These are phyloP conservation scores for Natrix natrix DNA, from an alignment of 2,797 vertebrate genomes.

Conservation along the genomic window DNA sequence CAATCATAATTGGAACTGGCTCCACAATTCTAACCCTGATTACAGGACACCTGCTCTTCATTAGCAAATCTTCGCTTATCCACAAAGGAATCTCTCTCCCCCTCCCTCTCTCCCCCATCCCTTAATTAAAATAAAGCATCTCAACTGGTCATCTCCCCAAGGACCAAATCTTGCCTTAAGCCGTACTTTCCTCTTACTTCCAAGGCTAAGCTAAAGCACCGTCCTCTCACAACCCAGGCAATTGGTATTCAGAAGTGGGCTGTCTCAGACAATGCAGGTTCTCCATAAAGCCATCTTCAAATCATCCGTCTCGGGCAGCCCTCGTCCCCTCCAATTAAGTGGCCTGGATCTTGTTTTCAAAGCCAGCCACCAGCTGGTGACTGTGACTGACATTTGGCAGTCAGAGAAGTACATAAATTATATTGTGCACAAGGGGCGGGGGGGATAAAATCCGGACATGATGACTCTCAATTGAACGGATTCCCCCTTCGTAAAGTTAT, in stretches of 20 bases:
- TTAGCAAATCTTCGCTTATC: slow-evolving; percentile 16
- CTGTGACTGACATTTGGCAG: not conserved
- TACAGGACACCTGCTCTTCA: slow-evolving; percentile 29
- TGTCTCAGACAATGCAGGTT: not conserved
- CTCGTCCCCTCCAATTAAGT: not conserved
- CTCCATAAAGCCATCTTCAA: not conserved
- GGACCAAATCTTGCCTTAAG: not conserved
- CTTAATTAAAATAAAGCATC: slow-evolving; percentile 10
- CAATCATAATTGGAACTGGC: slow-evolving; percentile 38
- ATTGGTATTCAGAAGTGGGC: not conserved
- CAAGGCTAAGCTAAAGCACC: not conserved
- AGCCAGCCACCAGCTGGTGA: not conserved
- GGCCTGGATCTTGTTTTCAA: not conserved
- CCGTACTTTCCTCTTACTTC: not conserved
- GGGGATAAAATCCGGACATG: not conserved
- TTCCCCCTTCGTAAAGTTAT: not conserved
- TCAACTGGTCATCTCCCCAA: not conserved
- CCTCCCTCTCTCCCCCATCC: not conserved
- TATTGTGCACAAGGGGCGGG: not conserved
- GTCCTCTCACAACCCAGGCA: not conserved
- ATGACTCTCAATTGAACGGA: not conserved
- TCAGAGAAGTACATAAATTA: not conserved
- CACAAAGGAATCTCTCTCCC: not conserved
- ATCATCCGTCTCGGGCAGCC: not conserved
- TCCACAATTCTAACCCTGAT: slow-evolving; percentile 32